phyloP scores from a whole-genome alignment of 2,888 invertebrate species.

The Macropis europaea region DNA sequence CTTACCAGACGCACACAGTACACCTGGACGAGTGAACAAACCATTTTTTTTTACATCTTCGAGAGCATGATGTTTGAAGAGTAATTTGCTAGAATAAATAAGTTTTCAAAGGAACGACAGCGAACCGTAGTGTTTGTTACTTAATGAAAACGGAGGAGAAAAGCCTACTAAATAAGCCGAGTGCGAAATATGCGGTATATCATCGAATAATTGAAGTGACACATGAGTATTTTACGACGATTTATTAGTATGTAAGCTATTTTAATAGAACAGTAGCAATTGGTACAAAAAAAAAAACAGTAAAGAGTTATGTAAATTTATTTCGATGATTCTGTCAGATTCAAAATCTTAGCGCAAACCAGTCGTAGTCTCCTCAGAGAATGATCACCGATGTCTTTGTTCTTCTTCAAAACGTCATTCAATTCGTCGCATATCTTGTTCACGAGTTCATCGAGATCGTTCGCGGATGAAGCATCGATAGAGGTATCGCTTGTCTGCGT shows the following conservation, averaged over 20 bases:
- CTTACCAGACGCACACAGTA: no score
- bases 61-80: no score
- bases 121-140: no score
- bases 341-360: conserved; percentile 18
- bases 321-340: background rate
- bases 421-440: conserved; percentile 65
- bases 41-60: no score
- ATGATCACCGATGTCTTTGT: conserved; percentile 45
- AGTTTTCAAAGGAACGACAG: no score
- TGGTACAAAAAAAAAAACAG: background rate
- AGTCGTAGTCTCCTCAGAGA: conserved; percentile 18
- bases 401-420: conserved; percentile 50
- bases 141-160: no score
- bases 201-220: background rate
- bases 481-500: background rate
- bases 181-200: no score
- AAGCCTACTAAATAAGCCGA: no score
- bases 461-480: background rate
- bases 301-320: background rate
- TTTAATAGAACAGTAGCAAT: no score
- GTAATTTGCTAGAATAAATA: no score
- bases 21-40: no score
- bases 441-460: conserved; percentile 54
- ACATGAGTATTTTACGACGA: background rate
- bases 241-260: no score